phyloP scores from a whole-genome alignment of 2,797 vertebrate genomes.

The Alauda arvensis region DNA sequence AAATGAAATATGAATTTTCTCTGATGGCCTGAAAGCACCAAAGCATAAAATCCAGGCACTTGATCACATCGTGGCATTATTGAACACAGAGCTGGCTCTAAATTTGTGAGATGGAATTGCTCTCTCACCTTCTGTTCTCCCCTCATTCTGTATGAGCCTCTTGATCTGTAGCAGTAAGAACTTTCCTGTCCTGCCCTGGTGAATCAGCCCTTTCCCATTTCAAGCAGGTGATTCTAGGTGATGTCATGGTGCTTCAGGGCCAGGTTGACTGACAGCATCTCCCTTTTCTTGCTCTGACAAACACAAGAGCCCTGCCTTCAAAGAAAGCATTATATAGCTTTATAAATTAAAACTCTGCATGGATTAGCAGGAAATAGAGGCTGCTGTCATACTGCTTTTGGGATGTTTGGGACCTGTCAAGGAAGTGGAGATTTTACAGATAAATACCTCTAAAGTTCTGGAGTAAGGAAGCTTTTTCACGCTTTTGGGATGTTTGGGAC shows the following conservation, averaged over 20 bases:
- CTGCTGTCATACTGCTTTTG: neutral
- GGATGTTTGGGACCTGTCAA: neutral
- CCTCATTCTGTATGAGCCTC: neutral
- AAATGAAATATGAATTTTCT: neutral
- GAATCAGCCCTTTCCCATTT: slow-evolving; percentile 20
- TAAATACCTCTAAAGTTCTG: neutral
- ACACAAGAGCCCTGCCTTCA: slow-evolving; percentile 16
- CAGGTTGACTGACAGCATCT: neutral
- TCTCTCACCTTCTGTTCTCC: neutral
- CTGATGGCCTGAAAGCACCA: neutral
- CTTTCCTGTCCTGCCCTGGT: neutral
- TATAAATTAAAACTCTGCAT: neutral
- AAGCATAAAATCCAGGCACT: neutral
- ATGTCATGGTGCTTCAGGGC: slow-evolving; percentile 23
- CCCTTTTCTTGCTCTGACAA: slow-evolving; percentile 29
- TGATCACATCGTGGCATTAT: neutral
- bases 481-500: neutral
- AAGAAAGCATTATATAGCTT: neutral
- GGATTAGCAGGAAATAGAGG: neutral
- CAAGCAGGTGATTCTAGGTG: neutral
- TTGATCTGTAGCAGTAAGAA: neutral
- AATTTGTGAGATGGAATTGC: neutral
- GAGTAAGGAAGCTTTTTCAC: neutral
- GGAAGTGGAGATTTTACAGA: neutral
- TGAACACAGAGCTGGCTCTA: neutral